These are phyloP conservation scores for Trimorus sp. DNA, from an alignment of 2,888 invertebrate species.

Conservation along the genomic window DNA sequence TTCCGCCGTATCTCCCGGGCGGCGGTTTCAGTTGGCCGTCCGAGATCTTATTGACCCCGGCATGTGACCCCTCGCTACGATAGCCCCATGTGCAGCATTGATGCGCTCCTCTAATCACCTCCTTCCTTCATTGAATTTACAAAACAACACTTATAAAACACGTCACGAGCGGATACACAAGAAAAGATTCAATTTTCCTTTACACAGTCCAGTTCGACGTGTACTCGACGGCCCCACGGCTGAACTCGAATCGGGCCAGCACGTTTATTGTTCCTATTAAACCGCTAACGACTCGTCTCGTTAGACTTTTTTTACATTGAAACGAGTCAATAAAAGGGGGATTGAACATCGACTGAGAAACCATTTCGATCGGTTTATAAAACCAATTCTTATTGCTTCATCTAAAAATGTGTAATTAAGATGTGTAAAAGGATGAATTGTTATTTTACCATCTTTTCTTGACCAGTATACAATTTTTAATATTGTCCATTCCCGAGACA, in stretches of 20 bases:
- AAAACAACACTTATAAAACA: constrained; percentile 44
- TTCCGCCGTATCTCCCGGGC: constrained; percentile 77
- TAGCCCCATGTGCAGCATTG: constrained; percentile 51
- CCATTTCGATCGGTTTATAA: too few relatives aligned
- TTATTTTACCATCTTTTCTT: too few relatives aligned
- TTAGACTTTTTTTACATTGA: constrained; percentile 16
- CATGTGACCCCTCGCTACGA: constrained; percentile 58
- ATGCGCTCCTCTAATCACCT: constrained; percentile 62
- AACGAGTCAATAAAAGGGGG: constrained; percentile 15
- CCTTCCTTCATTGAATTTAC: constrained; percentile 57
- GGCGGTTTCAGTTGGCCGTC: constrained; percentile 62
- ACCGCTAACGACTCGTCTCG: constrained; percentile 17
- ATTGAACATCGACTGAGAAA: too few relatives aligned
- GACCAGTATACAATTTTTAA: too few relatives aligned
- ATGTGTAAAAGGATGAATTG: too few relatives aligned
- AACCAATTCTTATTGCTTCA: too few relatives aligned
- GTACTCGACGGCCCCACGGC: not conserved
- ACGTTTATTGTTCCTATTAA: constrained; percentile 16
- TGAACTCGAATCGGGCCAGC: not conserved
- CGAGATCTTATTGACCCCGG: constrained; percentile 64
- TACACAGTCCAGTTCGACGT: constrained; percentile 22
- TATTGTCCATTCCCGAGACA: too few relatives aligned
- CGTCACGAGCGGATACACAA: constrained; percentile 39
- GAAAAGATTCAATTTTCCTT: constrained; percentile 54
- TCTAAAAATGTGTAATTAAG: too few relatives aligned